Conservation (phyloP, 2,113 vertebrate genomes). For the Ranitomeya variabilis region DNA sequence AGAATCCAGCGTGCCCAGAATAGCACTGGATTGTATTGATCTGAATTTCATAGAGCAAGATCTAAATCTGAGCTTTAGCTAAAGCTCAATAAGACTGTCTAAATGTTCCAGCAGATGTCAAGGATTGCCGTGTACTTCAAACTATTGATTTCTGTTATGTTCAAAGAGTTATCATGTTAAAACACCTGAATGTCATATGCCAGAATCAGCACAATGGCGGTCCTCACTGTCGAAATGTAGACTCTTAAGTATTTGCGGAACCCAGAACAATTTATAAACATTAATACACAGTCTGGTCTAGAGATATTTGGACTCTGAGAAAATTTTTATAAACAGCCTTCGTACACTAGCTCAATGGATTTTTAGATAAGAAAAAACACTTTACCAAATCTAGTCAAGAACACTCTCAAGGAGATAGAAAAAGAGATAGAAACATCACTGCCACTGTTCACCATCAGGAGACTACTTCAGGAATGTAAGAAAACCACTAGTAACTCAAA, state of each 20-base stretch:
- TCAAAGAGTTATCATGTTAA: slow-evolving; percentile 22
- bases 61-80: slow-evolving; percentile 35
- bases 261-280: neutral
- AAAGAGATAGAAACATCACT: too few relatives aligned
- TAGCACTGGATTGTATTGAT: slow-evolving; percentile 4
- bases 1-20: neutral
- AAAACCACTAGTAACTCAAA: too few relatives aligned
- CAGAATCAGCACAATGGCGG: neutral
- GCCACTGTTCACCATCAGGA: too few relatives aligned
- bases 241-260: neutral
- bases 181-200: neutral
- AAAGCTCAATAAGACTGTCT: slow-evolving; percentile 33
- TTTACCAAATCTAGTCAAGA: too few relatives aligned
- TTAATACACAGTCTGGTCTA: too few relatives aligned
- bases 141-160: slow-evolving; percentile 43
- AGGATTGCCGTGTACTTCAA: slow-evolving; percentile 2
- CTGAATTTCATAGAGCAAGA: slow-evolving; percentile 26
- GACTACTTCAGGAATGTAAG: too few relatives aligned
- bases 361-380: too few relatives aligned
- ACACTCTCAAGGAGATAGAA: too few relatives aligned
- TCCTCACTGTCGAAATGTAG: neutral
- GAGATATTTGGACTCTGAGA: too few relatives aligned
- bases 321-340: too few relatives aligned
- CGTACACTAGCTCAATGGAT: too few relatives aligned
- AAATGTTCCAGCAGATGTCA: slow-evolving; percentile 19